A percentile compares a stretch with the other conserved stretches of the same genome.
These are phyloP conservation scores for Halcyon malimbica DNA, from an alignment of 2,113 vertebrate species.

Conservation along the genomic window DNA sequence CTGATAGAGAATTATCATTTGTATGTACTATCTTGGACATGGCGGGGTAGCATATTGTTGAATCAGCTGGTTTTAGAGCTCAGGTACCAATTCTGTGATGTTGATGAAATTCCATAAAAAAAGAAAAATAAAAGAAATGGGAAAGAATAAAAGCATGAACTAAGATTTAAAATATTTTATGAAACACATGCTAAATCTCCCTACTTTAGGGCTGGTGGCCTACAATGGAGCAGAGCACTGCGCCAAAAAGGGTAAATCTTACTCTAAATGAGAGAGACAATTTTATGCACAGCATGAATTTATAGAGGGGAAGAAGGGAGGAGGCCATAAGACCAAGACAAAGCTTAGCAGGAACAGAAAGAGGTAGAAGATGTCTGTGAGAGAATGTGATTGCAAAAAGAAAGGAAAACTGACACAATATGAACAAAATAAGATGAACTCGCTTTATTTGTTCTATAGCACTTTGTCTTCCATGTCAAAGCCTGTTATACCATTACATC, in stretches of 20 bases:
- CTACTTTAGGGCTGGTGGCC: neutral
- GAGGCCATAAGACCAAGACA: neutral
- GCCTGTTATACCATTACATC: neutral
- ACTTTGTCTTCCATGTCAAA: neutral
- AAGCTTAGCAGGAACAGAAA: neutral
- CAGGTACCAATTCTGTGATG: neutral
- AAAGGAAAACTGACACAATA: neutral
- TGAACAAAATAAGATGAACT: conserved; percentile 14
- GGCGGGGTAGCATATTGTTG: neutral
- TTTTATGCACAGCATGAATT: conserved; percentile 44
- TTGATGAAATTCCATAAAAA: conserved; percentile 22
- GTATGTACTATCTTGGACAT: neutral
- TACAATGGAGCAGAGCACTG: neutral
- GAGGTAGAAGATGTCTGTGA: neutral
- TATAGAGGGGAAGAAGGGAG: conserved; percentile 4
- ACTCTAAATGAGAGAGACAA: conserved; percentile 7
- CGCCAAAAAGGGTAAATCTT: conserved; percentile 44
- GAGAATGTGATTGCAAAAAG: neutral
- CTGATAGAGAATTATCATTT: neutral
- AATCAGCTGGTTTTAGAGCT: neutral
- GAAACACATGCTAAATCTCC: conserved; percentile 57
- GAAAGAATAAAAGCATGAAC: conserved; percentile 28
- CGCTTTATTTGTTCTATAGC: neutral
- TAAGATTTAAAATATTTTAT: conserved; percentile 45
- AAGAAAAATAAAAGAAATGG: neutral